Base-by-base conservation (phyloP, 2,888 invertebrate genomes). In the Metellina segmentata region DNA sequence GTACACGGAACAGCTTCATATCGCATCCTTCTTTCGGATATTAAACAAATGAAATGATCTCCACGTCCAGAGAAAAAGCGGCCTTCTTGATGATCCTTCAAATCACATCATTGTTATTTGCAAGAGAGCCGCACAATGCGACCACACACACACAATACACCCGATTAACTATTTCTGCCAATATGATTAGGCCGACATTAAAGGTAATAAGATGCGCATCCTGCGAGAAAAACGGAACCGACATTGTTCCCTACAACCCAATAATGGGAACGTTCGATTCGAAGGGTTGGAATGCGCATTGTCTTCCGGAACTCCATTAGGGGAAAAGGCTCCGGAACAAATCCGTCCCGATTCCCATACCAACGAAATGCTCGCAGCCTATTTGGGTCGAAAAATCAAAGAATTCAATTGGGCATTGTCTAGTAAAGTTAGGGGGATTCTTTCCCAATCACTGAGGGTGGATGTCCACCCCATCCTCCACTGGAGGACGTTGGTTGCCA, bases 241-340 rank as follows among this genome's bases (percentile, higher is more conserved):
- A 16, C 11, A 61, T 61, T 61, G 61, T 61, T 61, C 9, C 61
- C 34, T 34, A 34, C 34, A 34, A 34, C 34, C 34, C 61, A 16
- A 61, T 61, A 61, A 61, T 61, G 61, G 61, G 61, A 61, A 61
- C 13, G 8, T 61, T 61, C 61, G 61, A 61, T 61, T 61, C 61
- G 34, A 34, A 34, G 8, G 16, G n/a, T 51, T 51, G 61, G 48
- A 79, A 61, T 34, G 20, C 5, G 61, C 61, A 72, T 72, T 34
- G 72, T 72, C 72, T 72, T 20, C 19, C 19, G 72, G 72, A 72
- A 72, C 20, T 72, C 72, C 72, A 20, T 72, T 61, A 61, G 61
- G 61, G 5, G 61, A 16, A 9, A 61, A 61, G 16, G 34, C 34
- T 34, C 61, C 13, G 61, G 61, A 61, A 61, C 7, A 16, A 34